phyloP scores from a whole-genome alignment of 2,888 invertebrate genomes.

The Timema podura region DNA sequence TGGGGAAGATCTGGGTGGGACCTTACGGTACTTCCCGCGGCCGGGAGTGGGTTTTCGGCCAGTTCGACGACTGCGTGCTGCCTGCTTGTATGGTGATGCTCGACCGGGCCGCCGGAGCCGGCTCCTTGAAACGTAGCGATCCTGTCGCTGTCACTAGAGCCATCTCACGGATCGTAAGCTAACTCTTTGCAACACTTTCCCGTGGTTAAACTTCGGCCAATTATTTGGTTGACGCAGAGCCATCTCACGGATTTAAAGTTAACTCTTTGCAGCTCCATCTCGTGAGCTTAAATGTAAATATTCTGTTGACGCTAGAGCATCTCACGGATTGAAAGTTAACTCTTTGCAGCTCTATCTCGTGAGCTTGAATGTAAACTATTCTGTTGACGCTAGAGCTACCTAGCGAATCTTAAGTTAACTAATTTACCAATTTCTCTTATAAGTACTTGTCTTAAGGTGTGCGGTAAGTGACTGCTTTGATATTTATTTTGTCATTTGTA shows the following conservation, averaged over 20 bases:
- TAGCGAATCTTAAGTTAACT: too few relatives aligned
- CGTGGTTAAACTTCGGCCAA: not conserved
- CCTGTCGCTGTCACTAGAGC: constrained; percentile 64
- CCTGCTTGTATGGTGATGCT: constrained; percentile 68
- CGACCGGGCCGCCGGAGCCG: constrained; percentile 61
- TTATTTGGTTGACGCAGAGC: not conserved
- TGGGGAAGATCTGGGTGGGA: constrained; percentile 84
- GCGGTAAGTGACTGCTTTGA: too few relatives aligned
- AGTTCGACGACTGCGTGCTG: constrained; percentile 68
- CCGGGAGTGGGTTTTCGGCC: constrained; percentile 80
- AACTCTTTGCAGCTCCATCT: too few relatives aligned
- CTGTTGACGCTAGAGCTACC: too few relatives aligned
- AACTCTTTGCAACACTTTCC: not conserved
- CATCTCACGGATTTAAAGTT: not conserved
- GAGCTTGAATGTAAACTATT: too few relatives aligned
- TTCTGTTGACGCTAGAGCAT: not conserved
- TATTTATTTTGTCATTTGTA: too few relatives aligned
- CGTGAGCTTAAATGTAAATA: too few relatives aligned
- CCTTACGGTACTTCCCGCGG: constrained; percentile 67
- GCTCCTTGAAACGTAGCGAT: constrained; percentile 61
- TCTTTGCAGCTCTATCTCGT: too few relatives aligned
- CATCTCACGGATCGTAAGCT: constrained; percentile 63
- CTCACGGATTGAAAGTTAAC: not conserved
- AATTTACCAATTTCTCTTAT: too few relatives aligned
- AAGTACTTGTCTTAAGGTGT: too few relatives aligned